A percentile compares a stretch with the other conserved stretches of the same genome.
These are phyloP conservation scores for Sorex fumeus DNA, from an alignment of 2,113 vertebrate genomes.

Conservation along the genomic window DNA sequence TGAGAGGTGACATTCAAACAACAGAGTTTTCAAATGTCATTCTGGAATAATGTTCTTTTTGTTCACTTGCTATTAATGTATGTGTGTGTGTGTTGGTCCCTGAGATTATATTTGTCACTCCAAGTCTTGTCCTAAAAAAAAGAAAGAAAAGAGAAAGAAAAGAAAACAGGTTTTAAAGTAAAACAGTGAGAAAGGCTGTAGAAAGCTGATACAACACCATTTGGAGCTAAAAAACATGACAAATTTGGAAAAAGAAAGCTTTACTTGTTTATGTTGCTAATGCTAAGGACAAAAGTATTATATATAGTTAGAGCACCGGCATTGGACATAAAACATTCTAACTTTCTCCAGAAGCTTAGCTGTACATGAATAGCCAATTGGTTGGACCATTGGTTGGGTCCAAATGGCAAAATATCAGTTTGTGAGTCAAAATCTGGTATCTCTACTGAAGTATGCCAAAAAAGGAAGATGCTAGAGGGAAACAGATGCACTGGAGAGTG, in stretches of 20 bases:
- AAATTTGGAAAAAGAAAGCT: not conserved
- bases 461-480: not conserved
- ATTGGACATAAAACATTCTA: too few relatives aligned
- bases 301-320: not conserved
- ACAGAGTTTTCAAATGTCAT: slow-evolving; percentile 32
- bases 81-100: too few relatives aligned
- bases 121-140: too few relatives aligned
- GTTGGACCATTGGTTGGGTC: not conserved
- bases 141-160: too few relatives aligned
- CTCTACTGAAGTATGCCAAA: not conserved
- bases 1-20: slow-evolving; percentile 37
- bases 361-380: not conserved
- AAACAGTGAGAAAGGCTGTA: not conserved
- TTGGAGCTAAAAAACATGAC: not conserved
- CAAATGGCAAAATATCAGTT: not conserved
- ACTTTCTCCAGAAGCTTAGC: not conserved
- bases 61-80: not conserved
- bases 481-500: not conserved
- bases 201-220: not conserved
- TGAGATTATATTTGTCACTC: too few relatives aligned
- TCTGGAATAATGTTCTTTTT: not conserved
- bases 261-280: not conserved
- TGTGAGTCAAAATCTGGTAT: not conserved
- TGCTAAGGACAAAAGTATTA: not conserved
- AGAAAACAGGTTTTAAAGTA: not conserved